These are phyloP conservation scores for Cremastinae sp. DNA, from an alignment of 2,888 invertebrate species.

Conservation along the genomic window DNA sequence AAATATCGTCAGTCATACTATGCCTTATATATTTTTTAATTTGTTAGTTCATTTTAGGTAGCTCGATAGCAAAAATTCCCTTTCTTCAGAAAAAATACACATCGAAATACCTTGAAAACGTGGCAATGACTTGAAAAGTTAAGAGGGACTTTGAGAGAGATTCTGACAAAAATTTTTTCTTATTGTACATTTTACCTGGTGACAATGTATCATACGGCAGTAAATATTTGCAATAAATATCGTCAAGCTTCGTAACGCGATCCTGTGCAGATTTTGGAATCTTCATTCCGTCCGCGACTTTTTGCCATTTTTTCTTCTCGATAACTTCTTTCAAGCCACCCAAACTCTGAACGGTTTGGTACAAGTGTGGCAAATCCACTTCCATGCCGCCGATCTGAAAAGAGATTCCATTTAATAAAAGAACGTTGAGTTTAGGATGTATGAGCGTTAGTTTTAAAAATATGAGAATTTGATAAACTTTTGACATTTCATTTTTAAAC, in stretches of 20 bases:
- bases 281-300: slow-evolving; percentile 93
- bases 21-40: neutral
- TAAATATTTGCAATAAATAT: slow-evolving; percentile 94
- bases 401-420: slow-evolving; percentile 25
- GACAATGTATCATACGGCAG: slow-evolving; percentile 93
- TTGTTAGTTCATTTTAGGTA: neutral
- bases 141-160: neutral
- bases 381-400: slow-evolving; percentile 93
- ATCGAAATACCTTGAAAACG: too few species aligned
- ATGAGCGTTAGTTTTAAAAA: too few species aligned
- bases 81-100: too few species aligned
- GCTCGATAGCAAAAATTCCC: too few species aligned
- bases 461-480: too few species aligned
- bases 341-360: slow-evolving; percentile 90
- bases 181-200: slow-evolving; percentile 78
- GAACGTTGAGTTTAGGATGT: too few species aligned
- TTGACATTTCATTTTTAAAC: too few species aligned
- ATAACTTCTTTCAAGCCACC: slow-evolving; percentile 94
- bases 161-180: neutral
- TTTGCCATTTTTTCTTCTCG: slow-evolving; percentile 93
- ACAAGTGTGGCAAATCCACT: slow-evolving; percentile 92
- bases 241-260: slow-evolving; percentile 91
- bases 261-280: slow-evolving; percentile 90
- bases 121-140: too few species aligned
- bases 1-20: too few species aligned